Percentiles rank a stretch among this genome's conserved stretches.
These are phyloP conservation scores for Clupea harengus DNA, from an alignment of 2,113 vertebrate species.

Conservation along the genomic window DNA sequence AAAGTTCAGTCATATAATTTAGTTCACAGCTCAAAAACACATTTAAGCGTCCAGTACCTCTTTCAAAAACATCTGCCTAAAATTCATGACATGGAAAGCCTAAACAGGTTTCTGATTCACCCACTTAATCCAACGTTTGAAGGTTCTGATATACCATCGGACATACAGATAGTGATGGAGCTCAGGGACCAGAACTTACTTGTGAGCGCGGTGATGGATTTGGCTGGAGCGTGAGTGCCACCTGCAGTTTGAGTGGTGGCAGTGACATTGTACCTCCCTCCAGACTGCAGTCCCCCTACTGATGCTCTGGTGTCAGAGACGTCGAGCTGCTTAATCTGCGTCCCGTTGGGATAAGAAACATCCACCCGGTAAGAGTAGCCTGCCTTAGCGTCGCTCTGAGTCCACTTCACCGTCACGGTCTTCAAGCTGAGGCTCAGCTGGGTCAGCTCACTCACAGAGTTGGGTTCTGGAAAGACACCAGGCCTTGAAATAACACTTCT, in stretches of 20 bases:
- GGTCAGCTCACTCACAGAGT: not conserved
- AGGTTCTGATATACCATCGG: not conserved
- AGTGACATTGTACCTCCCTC: constrained; percentile 20
- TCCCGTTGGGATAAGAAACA: not conserved
- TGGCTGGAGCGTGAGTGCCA: constrained; percentile 10
- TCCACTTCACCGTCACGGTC: not conserved
- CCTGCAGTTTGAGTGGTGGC: constrained; percentile 17
- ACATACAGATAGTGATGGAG: not conserved
- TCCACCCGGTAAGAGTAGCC: not conserved
- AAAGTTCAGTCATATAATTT: no score
- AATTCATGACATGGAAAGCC: not conserved
- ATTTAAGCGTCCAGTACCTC: no score
- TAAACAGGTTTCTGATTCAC: not conserved
- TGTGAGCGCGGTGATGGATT: constrained; percentile 6
- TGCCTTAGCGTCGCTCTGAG: not conserved
- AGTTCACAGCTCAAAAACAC: no score
- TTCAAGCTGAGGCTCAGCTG: not conserved
- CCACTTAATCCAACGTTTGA: not conserved
- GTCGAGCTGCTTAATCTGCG: not conserved
- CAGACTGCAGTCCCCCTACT: constrained; percentile 21
- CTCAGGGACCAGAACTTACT: not conserved
- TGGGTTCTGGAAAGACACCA: not conserved
- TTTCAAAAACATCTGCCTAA: not conserved
- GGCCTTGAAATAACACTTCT: not conserved
- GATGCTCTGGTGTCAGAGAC: not conserved